Evolutionary conservation across 2,888 invertebrate genomes (phyloP).

Genomic region (Eristalis intricaria): DNA sequence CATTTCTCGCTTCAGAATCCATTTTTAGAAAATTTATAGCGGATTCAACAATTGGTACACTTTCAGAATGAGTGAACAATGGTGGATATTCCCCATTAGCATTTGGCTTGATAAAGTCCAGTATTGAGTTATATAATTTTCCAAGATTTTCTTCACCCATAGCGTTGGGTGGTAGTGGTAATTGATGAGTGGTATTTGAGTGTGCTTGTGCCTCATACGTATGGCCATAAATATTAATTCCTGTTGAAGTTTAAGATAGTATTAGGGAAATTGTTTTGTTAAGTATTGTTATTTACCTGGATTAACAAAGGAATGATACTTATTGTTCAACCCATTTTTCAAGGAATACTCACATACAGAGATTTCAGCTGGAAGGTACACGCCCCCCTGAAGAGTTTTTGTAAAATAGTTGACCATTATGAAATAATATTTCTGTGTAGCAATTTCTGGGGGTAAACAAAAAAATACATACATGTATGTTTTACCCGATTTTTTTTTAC

Average conservation of each 20-base stretch:
- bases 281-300: constrained; percentile 77
- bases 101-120: constrained; percentile 78
- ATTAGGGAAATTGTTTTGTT: background rate
- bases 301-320: constrained; percentile 80
- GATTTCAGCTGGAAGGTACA: constrained; percentile 83
- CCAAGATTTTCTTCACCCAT: constrained; percentile 76
- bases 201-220: constrained; percentile 80
- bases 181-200: constrained; percentile 81
- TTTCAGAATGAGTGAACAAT: constrained; percentile 80
- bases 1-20: constrained; percentile 73
- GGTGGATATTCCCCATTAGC: constrained; percentile 77
- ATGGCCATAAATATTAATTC: constrained; percentile 80
- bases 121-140: constrained; percentile 80
- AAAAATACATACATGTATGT: background rate
- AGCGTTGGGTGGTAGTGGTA: constrained; percentile 81
- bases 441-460: constrained; percentile 75
- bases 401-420: constrained; percentile 78
- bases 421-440: constrained; percentile 75
- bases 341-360: constrained; percentile 82
- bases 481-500: background rate
- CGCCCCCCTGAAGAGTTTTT: constrained; percentile 73
- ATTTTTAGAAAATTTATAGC: constrained; percentile 76
- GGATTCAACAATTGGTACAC: constrained; percentile 77
- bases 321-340: constrained; percentile 80
- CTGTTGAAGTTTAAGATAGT: constrained; percentile 59